These are phyloP conservation scores for Labia minor DNA, from an alignment of 2,888 invertebrate genomes.

Conservation along the genomic window DNA sequence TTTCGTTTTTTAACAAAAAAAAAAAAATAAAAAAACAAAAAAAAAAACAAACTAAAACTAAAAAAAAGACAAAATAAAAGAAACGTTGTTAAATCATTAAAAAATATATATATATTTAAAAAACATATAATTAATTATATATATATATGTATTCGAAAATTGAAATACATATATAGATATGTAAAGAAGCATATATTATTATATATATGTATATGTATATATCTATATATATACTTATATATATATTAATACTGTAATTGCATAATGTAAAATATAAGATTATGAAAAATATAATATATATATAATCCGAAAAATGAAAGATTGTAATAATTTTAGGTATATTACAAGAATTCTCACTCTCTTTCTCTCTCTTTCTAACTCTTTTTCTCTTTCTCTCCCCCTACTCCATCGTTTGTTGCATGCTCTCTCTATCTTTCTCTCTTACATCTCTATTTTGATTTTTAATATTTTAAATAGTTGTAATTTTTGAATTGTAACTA, in stretches of 20 bases:
- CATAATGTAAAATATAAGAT: constrained; percentile 7
- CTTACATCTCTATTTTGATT: background rate
- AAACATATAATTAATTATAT: background rate
- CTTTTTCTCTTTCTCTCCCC: constrained; percentile 22
- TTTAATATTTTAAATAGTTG: too few relatives aligned
- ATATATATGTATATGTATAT: background rate
- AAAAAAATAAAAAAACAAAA: too few relatives aligned
- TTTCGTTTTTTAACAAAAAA: too few relatives aligned
- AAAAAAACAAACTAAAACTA: background rate
- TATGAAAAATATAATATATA: constrained; percentile 7
- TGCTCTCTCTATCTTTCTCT: constrained; percentile 15
- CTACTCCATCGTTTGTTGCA: background rate
- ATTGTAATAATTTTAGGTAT: constrained; percentile 21
- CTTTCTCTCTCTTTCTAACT: constrained; percentile 13
- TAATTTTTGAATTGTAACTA: too few relatives aligned
- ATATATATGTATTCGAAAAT: background rate
- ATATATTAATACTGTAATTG: constrained; percentile 1
- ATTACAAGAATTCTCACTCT: constrained; percentile 18
- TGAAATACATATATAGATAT: background rate
- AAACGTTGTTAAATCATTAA: background rate
- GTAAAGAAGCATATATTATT: too few relatives aligned
- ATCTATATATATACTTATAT: background rate
- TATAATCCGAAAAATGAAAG: constrained; percentile 17
- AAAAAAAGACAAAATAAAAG: background rate
- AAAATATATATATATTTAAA: background rate